A percentile compares a stretch with the other conserved stretches of the same genome.
phyloP scores from a whole-genome alignment of 2,888 invertebrate species.

The Andrena flavipes region DNA sequence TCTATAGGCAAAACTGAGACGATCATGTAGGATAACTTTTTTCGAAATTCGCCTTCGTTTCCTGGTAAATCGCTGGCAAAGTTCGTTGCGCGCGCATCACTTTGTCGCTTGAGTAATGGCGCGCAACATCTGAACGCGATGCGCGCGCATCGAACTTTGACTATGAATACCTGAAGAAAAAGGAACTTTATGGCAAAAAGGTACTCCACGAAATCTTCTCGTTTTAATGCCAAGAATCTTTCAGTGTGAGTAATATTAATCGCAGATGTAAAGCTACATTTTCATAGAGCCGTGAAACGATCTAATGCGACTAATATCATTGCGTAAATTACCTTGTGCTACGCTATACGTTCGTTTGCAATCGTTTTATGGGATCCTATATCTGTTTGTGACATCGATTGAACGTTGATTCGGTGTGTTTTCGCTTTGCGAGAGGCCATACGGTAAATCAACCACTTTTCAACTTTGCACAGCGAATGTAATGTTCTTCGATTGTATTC shows the following conservation, averaged over 20 bases:
- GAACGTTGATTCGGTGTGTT: not conserved
- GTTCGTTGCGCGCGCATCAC: not conserved
- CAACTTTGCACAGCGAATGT: slow-evolving; percentile 1
- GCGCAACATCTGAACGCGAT: not conserved
- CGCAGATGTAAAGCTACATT: slow-evolving; percentile 25
- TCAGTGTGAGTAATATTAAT: not conserved
- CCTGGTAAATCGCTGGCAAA: not conserved
- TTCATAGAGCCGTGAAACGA: slow-evolving; percentile 1
- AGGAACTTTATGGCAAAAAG: not conserved
- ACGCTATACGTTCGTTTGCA: slow-evolving; percentile 40
- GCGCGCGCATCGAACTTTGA: not conserved
- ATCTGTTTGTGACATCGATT: slow-evolving; percentile 32
- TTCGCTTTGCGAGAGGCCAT: not conserved
- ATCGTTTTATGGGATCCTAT: slow-evolving; percentile 51
- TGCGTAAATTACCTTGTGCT: slow-evolving; percentile 27
- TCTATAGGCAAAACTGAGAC: not conserved
- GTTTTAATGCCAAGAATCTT: slow-evolving; percentile 4
- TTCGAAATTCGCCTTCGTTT: not conserved
- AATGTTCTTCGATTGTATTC: slow-evolving; percentile 53
- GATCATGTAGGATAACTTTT: not conserved
- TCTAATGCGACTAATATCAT: slow-evolving; percentile 25
- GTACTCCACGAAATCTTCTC: not conserved
- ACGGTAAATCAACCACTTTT: not conserved
- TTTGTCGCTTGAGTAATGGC: not conserved
- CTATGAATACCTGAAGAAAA: not conserved